Percentiles rank a stretch among this genome's conserved stretches.
Evolutionary conservation across 2,113 vertebrate genomes (phyloP).

Genomic region (Cygnus buccinator): DNA sequence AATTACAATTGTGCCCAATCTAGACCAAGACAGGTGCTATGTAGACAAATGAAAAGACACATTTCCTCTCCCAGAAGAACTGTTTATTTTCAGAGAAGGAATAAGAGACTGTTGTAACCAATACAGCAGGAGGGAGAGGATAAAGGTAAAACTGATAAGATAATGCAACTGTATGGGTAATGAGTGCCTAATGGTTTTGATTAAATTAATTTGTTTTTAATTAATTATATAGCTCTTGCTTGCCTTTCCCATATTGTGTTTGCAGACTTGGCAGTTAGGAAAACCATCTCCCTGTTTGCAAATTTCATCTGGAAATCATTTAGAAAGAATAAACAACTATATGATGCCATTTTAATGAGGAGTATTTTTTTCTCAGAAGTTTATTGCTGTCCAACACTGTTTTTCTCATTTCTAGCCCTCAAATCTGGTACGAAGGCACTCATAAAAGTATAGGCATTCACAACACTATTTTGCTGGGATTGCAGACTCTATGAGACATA

Average conservation of each 20-base stretch:
- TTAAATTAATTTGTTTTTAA: slow-evolving; percentile 52
- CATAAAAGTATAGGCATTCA: neutral
- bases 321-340: slow-evolving; percentile 20
- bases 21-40: neutral
- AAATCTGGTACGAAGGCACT: neutral
- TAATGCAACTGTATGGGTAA: neutral
- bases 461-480: neutral
- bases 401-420: neutral
- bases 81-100: neutral
- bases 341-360: slow-evolving; percentile 5
- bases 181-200: neutral
- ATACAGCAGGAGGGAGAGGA: fast-evolving
- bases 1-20: neutral
- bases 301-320: slow-evolving; percentile 48
- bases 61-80: neutral
- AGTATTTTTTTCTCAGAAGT: neutral
- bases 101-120: neutral
- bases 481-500: neutral
- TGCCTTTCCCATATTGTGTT: neutral
- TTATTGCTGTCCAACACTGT: neutral
- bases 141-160: slow-evolving; percentile 4
- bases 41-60: neutral
- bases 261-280: neutral
- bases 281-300: neutral
- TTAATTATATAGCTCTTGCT: slow-evolving; percentile 33